Percentiles rank a stretch among this genome's conserved stretches.
Evolutionary conservation across 2,797 vertebrate genomes (phyloP).

Genomic region (Threskiornis aethiopicus): DNA sequence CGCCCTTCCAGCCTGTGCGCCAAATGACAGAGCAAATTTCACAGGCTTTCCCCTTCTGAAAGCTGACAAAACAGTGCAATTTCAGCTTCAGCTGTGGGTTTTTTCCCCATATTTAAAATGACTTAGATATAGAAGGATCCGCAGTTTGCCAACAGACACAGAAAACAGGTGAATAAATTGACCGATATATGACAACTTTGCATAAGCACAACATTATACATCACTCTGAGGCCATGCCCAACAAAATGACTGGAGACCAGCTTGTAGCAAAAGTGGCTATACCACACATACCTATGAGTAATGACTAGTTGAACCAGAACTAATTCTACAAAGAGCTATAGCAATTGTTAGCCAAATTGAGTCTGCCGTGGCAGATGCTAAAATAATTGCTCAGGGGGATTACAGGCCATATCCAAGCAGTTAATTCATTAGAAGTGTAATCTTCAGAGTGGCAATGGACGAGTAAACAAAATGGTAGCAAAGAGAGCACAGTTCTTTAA

Average conservation of each 20-base stretch:
- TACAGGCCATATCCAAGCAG: conserved; percentile 28
- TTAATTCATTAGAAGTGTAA: conserved; percentile 42
- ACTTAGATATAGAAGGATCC: neutral
- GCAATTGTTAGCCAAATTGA: conserved; percentile 48
- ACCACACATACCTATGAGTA: neutral
- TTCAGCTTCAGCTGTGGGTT: neutral
- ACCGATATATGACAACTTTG: neutral
- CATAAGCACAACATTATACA: neutral
- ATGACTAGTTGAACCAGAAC: conserved; percentile 57
- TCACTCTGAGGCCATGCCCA: neutral
- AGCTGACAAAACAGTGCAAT: neutral
- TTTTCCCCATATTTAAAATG: neutral
- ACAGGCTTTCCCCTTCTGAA: neutral
- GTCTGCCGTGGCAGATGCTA: conserved; percentile 41
- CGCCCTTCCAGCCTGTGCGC: neutral
- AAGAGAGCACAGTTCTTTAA: neutral
- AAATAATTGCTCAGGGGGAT: conserved; percentile 59
- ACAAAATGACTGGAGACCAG: neutral
- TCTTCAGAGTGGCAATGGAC: neutral
- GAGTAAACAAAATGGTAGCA: conserved; percentile 4
- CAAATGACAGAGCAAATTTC: neutral
- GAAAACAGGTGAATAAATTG: neutral
- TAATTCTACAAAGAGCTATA: conserved; percentile 45
- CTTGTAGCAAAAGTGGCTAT: neutral
- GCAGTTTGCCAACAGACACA: neutral